A percentile compares a stretch with the other conserved stretches of the same genome.
Conservation (phyloP, 2,113 vertebrate species). For the Protobothrops flavoviridis region DNA sequence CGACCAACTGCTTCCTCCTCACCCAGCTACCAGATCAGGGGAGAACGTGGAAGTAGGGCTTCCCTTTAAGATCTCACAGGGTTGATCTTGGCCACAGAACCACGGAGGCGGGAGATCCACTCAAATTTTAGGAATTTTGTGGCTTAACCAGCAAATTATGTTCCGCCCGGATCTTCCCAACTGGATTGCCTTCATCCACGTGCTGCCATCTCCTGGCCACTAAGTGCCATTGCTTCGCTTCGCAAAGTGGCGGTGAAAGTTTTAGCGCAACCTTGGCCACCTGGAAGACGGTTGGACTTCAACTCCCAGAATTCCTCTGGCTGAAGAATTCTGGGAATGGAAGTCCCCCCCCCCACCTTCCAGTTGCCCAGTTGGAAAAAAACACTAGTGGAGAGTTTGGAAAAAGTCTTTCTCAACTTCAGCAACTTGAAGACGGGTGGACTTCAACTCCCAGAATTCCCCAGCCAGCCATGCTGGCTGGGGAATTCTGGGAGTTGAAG, state of each 20-base stretch:
- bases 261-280: not conserved
- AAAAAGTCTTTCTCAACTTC: too few relatives aligned
- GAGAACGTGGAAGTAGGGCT: not conserved
- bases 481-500: too few relatives aligned
- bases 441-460: too few relatives aligned
- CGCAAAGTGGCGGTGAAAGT: too few relatives aligned
- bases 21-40: accelerated
- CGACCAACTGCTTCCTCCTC: accelerated
- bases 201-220: slow-evolving; percentile 66
- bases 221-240: slow-evolving; percentile 14
- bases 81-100: not conserved
- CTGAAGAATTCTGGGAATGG: not conserved
- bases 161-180: not conserved
- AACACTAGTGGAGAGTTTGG: too few relatives aligned
- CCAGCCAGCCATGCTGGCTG: too few relatives aligned
- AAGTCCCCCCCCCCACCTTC: too few relatives aligned
- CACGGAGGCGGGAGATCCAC: not conserved
- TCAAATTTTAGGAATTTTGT: accelerated
- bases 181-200: slow-evolving; percentile 42
- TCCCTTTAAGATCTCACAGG: not conserved
- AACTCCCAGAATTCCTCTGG: not conserved
- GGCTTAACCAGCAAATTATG: accelerated
- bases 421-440: too few relatives aligned
- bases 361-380: too few relatives aligned
- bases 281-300: not conserved